Evolutionary conservation across 2,888 invertebrate species (phyloP), one percentile per base, ranked within the genome.

Genomic region (Morpho deidamia): DNA sequence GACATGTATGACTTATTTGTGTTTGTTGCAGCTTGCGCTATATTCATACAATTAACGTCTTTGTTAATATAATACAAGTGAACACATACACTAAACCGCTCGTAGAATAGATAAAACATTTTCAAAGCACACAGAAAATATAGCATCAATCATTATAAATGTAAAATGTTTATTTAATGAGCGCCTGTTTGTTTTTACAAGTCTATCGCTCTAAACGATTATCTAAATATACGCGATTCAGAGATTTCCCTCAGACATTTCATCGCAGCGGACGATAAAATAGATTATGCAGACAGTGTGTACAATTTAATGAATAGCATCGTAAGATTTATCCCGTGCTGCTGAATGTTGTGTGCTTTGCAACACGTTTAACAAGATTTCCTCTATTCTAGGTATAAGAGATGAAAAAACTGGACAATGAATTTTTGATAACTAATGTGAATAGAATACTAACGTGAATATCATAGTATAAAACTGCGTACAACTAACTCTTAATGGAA

Each of bases 151-250:
- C 46, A 23, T 11, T 11, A 10, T 23, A 37, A 14, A 45, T 4
- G 45, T 10, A 14, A 46, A 46, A 5, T 46, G 46, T 46, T 46
- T 46, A 46, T 46, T 46, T 46, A n/a, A 38, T 12, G 7, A 46
- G 23, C 37, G 38, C 14, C 46, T 10, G 38, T 46, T 38, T 46
- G 46, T 46, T 46, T 38, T 12, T 46, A 7, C 38, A 8, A 7
- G 46, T 37, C 38, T 10, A 46, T 38, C 46, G 46, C 7, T 46
- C 14, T 11, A 7, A 39, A n/a, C n/a, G 10, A 11, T 11, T 39
- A 11, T 11, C 10, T 39, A 39, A 39, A 39, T 39, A 11, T 39
- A n/a, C 39, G 11, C n/a, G 11, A 39, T 11, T 39, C 11, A 39
- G 10, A 39, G 10, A 39, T 39, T n/a, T 39, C 11, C 10, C n/a